Evolutionary conservation across 1,140 invertebrate genomes (phyloP).

Genomic region (Dinoponera quadriceps): DNA sequence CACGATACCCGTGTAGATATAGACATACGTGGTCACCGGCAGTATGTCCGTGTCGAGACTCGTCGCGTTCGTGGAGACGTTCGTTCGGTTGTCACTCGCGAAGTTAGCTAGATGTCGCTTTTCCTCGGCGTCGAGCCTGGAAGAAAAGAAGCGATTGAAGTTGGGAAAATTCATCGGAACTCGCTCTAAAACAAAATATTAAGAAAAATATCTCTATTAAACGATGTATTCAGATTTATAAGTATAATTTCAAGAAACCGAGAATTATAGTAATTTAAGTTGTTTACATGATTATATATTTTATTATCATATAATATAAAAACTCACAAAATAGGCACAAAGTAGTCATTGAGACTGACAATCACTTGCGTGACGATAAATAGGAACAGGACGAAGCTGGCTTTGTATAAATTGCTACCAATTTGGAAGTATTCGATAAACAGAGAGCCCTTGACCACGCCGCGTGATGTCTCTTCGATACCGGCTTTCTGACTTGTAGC

Average conservation of each 20-base stretch:
- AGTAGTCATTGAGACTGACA: conserved; percentile 89
- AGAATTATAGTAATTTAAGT: not conserved
- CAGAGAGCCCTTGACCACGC: conserved; percentile 87
- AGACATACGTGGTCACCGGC: conserved; percentile 81
- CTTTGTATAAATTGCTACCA: conserved; percentile 86
- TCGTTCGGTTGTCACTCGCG: not conserved
- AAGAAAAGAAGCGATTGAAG: conserved; percentile 8
- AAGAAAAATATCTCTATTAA: too few relatives aligned
- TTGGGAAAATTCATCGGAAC: too few relatives aligned
- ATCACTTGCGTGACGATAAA: conserved; percentile 88
- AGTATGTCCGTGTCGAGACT: conserved; percentile 7
- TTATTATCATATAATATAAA: too few relatives aligned
- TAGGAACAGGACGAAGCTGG: conserved; percentile 85
- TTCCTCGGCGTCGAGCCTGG: conserved; percentile 75
- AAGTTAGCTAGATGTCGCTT: conserved; percentile 22
- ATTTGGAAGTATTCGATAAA: conserved; percentile 89
- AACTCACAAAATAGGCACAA: conserved; percentile 88
- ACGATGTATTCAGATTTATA: too few relatives aligned
- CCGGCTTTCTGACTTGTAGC: conserved; percentile 84
- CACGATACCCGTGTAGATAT: conserved; percentile 86
- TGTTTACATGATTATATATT: not conserved
- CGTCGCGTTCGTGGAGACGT: conserved; percentile 30
- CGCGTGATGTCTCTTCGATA: conserved; percentile 87
- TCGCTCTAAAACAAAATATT: too few relatives aligned
- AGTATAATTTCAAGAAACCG: not conserved